Conservation (phyloP, 2,888 invertebrate species). For the Holacanthella duospinosa region DNA sequence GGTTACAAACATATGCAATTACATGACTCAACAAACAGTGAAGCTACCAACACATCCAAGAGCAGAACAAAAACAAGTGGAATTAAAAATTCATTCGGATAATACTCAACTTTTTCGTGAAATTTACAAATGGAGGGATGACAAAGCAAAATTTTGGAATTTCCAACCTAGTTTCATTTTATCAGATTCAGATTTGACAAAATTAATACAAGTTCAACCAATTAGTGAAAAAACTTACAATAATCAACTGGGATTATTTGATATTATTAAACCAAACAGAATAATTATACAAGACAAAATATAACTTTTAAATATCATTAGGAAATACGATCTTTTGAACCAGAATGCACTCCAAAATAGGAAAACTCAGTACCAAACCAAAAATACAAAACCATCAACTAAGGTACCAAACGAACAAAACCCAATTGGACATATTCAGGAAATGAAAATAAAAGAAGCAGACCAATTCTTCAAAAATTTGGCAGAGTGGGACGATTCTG, state of each 20-base stretch:
- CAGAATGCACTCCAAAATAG: not conserved
- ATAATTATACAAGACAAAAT: too few species aligned
- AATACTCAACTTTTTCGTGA: too few species aligned
- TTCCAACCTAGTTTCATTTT: not conserved
- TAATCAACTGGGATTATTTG: not conserved
- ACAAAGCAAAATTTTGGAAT: not conserved
- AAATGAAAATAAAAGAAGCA: too few species aligned
- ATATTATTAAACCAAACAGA: too few species aligned
- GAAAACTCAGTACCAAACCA: not conserved
- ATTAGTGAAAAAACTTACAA: not conserved
- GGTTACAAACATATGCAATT: not conserved
- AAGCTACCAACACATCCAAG: not conserved
- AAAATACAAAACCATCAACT: not conserved
- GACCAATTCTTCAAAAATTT: too few species aligned
- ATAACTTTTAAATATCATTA: not conserved
- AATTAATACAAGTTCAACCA: not conserved
- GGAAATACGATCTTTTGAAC: not conserved
- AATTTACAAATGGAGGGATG: not conserved
- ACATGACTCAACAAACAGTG: not conserved
- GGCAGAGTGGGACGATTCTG: not conserved
- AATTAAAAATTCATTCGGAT: too few species aligned
- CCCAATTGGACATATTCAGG: too few species aligned
- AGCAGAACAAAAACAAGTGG: not conserved
- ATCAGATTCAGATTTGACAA: not conserved
- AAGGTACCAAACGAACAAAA: too few species aligned